Base-by-base conservation (phyloP, 1,140 invertebrate genomes). In the Drosophila grimshawi region DNA sequence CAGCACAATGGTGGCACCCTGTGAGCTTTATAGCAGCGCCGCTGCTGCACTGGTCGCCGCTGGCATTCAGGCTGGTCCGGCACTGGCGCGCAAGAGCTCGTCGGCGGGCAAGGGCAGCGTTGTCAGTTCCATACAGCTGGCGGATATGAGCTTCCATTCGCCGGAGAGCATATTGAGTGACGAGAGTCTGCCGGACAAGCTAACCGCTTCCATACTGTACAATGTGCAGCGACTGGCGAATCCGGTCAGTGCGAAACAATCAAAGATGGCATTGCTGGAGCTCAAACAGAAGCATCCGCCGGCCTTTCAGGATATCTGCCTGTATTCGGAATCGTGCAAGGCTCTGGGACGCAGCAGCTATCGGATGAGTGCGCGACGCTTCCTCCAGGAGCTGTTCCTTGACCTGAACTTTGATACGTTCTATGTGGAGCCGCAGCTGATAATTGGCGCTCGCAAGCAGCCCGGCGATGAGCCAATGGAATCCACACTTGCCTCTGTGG, bases 371-470 rank as follows among this genome's bases (percentile, higher is more conserved):
- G 95, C 97, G 2, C 94, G 98, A 27, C 94, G 97, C 74, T 98
- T 99, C 92, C 93, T 99, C 11, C 98, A 99, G 92, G 98, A 99
- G 93, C 93, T 99, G 4, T 99, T 99, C 93, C 94, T 98, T 37
- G 98, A 99, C 91, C 93, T 97, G 27, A 94, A 94, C 81, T 98
- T 97, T 86, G 95, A 96, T 19, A 92, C 78, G 5, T 94, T 95
- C 67, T 91, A 92, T 39, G 68, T 67, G 7, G 94, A 94, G 43
- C 93, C 94, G 6, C 82, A 90, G 62, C 79, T 92, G 2, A 93
- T 93, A n/a, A 71, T 92, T 5, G 52, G 69, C 2, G 55, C 76
- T 0, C 71, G 80, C 2, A 88, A 76, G 61, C 55, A 79, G 51
- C 64, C 71, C 4, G 56, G 55, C 41, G 79, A 79, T 68, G 85